A percentile compares a stretch with the other conserved stretches of the same genome.
phyloP scores from a whole-genome alignment of 2,113 vertebrate genomes.

The Syrrhaptes paradoxus region DNA sequence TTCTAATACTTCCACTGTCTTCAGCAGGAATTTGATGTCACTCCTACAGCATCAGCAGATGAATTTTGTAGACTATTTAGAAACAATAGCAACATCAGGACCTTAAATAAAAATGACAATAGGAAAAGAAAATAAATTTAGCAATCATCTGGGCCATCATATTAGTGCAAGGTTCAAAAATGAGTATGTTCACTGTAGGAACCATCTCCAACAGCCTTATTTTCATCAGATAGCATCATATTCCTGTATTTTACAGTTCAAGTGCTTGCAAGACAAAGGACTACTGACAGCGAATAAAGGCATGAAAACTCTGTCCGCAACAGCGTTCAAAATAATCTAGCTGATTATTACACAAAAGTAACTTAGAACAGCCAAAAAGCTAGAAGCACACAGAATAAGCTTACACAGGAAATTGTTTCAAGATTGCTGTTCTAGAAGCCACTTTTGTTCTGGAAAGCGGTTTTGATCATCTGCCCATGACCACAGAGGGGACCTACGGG shows the following conservation, averaged over 20 bases:
- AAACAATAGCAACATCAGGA: neutral
- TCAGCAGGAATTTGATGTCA: neutral
- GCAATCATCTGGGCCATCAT: neutral
- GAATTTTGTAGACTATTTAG: neutral
- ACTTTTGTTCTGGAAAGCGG: neutral
- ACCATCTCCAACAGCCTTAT: neutral
- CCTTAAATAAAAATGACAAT: neutral
- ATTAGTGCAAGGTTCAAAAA: neutral
- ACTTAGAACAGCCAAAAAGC: neutral
- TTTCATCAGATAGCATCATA: neutral
- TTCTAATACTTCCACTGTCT: neutral
- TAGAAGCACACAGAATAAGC: neutral
- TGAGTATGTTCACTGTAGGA: neutral
- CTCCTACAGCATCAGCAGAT: neutral
- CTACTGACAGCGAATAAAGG: neutral
- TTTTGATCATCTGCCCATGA: neutral
- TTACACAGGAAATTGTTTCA: neutral
- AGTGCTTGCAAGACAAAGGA: neutral
- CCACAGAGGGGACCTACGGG: neutral
- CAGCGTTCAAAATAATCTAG: neutral
- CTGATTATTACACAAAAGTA: neutral
- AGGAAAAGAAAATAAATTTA: neutral
- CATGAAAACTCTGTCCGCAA: neutral
- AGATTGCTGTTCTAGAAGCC: neutral
- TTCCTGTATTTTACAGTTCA: neutral